Evolutionary conservation across 2,888 invertebrate species (phyloP), one percentile per base, ranked within the genome.

Genomic region (Caenorhabditis sulstoni): DNA sequence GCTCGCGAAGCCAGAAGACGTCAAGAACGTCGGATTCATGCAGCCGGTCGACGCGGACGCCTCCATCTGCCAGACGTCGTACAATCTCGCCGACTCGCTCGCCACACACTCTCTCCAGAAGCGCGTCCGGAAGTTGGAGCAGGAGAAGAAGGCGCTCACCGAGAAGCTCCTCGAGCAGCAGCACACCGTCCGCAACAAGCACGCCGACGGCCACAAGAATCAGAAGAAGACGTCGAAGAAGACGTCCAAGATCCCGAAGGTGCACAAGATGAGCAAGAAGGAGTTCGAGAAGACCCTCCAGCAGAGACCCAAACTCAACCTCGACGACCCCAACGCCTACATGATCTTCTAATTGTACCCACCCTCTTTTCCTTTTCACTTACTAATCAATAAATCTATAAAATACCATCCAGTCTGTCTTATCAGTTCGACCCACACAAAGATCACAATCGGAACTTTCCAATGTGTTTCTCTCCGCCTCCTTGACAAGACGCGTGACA

Each of bases 401-500:
- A 7, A 52, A 41, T 29, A 20, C 14, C 16, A 49, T 35, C 29
- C 8, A n/a, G 8, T 39, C 23, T 41, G 22, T 65, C 44, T 18
- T n/a, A n/a, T n/a, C n/a, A n/a, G 14, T 23, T 18, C 44, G 16
- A 39, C 23, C 39, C 5, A 52, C 59, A 59, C 68, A 70, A 47
- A 70, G 68, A 70, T 70, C 68, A 61, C 12, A 45, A 45, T 53
- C 16, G 61, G 68, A 70, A 70, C 68, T 70, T 59, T 61, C 44
- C 52, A 53, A 35, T 20, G 11, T n/a, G 35, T 9, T n/a, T 3
- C 0, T 39, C 22, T 29, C 7, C 44, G 5, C 16, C 3, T 44
- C 16, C 3, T 3, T 44, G 44, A n/a, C 9, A 11, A 3, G 5
- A 3, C 16, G 12, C 16, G 14, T 44, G 14, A 44, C 44, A 7